These are phyloP conservation scores for Lutjanus campechanus DNA, from an alignment of 2,797 vertebrate genomes.

Conservation along the genomic window DNA sequence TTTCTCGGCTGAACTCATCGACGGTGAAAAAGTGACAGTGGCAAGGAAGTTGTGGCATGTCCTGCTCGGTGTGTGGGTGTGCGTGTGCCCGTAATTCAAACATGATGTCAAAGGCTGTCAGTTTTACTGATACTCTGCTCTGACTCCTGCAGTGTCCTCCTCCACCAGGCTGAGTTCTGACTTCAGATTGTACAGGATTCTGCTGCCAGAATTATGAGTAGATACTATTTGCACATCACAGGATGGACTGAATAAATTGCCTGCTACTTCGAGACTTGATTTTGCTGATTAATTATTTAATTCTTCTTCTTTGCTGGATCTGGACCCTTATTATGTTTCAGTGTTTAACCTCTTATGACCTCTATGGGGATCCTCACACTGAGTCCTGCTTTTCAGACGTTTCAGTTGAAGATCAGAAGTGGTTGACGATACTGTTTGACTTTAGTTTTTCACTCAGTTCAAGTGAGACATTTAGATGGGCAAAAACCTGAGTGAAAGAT, in stretches of 20 bases:
- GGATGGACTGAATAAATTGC: neutral
- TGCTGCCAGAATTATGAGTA: neutral
- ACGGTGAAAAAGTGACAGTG: conserved; percentile 12
- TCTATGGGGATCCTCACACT: neutral
- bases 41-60: conserved; percentile 14
- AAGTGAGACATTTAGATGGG: neutral
- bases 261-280: neutral
- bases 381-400: neutral
- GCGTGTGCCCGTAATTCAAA: conserved; percentile 18
- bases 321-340: neutral
- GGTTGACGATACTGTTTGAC: neutral
- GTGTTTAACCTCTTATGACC: conserved; percentile 11
- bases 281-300: conserved; percentile 14
- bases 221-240: neutral
- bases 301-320: neutral
- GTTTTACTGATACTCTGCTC: conserved; percentile 13
- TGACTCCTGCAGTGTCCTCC: conserved; percentile 7
- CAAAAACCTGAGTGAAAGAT: neutral
- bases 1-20: conserved; percentile 3
- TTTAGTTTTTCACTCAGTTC: neutral
- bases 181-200: neutral
- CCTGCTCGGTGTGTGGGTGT: neutral
- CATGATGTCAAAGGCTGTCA: conserved; percentile 27
- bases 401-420: neutral
- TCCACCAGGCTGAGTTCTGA: conserved; percentile 1